These are phyloP conservation scores for Phylloscopus collybita DNA, from an alignment of 2,797 vertebrate genomes.

Conservation along the genomic window DNA sequence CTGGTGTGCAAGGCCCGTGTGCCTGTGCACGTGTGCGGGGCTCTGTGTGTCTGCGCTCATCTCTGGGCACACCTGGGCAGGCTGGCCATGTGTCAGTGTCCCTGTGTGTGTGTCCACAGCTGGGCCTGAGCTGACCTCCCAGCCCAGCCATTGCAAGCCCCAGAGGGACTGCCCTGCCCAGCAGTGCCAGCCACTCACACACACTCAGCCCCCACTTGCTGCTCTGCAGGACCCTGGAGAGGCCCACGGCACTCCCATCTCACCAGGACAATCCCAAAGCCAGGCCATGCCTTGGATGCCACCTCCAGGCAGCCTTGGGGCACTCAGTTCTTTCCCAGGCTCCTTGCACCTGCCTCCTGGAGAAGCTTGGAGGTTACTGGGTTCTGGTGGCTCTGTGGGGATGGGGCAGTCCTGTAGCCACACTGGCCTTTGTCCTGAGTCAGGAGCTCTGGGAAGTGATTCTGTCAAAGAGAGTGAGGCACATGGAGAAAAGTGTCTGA, in stretches of 20 bases:
- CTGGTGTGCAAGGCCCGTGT: background rate
- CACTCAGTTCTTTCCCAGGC: too few relatives aligned
- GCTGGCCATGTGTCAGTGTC: background rate
- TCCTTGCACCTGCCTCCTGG: too few relatives aligned
- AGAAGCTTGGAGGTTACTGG: too few relatives aligned
- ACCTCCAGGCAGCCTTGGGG: too few relatives aligned
- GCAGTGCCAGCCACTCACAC: background rate
- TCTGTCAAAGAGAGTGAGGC: too few relatives aligned
- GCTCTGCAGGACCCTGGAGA: background rate
- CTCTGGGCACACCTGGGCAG: background rate
- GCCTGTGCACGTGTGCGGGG: background rate
- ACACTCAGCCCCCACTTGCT: background rate
- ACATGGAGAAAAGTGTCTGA: too few relatives aligned
- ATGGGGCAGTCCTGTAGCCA: too few relatives aligned
- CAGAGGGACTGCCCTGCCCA: background rate
- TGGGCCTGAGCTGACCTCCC: background rate
- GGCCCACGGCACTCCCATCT: background rate
- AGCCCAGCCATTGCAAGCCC: background rate
- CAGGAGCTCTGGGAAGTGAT: too few relatives aligned
- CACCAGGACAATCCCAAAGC: background rate
- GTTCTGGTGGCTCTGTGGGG: too few relatives aligned
- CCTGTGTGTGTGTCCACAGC: background rate
- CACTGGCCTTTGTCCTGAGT: too few relatives aligned
- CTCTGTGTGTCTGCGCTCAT: background rate
- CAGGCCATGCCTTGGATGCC: too few relatives aligned